Evolutionary conservation across 1,140 invertebrate species (phyloP).

Genomic region (Proales similis): DNA sequence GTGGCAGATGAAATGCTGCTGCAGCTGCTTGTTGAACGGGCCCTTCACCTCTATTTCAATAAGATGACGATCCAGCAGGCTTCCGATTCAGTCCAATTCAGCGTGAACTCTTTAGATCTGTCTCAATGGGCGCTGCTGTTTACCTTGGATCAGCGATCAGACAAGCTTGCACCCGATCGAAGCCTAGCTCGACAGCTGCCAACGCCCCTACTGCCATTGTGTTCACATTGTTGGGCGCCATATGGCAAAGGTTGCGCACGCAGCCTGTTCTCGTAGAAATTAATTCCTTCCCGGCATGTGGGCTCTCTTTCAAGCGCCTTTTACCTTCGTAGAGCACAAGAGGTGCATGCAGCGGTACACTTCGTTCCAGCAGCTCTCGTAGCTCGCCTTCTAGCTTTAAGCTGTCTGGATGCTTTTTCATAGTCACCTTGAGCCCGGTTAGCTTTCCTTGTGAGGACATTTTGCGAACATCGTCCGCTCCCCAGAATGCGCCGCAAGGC

Average conservation of each 20-base stretch:
- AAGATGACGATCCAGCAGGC: slow-evolving; percentile 58
- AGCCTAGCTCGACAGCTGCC: slow-evolving; percentile 60
- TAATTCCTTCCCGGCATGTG: not conserved
- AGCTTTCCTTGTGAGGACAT: slow-evolving; percentile 60
- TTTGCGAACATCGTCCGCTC: slow-evolving; percentile 59
- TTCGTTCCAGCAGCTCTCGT: slow-evolving; percentile 7
- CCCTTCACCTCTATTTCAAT: slow-evolving; percentile 59
- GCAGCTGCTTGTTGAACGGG: slow-evolving; percentile 42
- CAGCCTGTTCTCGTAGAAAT: slow-evolving; percentile 54
- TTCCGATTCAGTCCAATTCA: slow-evolving; percentile 40
- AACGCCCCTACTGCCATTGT: slow-evolving; percentile 60
- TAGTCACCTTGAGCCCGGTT: slow-evolving; percentile 57
- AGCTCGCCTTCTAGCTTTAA: slow-evolving; percentile 50
- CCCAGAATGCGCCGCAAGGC: slow-evolving; percentile 62
- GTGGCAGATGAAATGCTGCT: slow-evolving; percentile 54
- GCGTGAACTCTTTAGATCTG: not conserved
- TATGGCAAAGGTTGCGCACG: slow-evolving; percentile 56
- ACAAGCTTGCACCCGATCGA: slow-evolving; percentile 57
- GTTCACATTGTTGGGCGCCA: slow-evolving; percentile 62
- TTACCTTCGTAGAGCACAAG: slow-evolving; percentile 57
- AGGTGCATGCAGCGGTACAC: slow-evolving; percentile 35
- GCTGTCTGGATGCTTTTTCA: slow-evolving; percentile 60
- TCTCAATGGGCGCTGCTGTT: slow-evolving; percentile 29
- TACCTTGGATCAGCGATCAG: slow-evolving; percentile 58
- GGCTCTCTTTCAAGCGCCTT: too few species aligned